Base-by-base conservation (phyloP, 2,797 vertebrate genomes). In the Allobates femoralis region DNA sequence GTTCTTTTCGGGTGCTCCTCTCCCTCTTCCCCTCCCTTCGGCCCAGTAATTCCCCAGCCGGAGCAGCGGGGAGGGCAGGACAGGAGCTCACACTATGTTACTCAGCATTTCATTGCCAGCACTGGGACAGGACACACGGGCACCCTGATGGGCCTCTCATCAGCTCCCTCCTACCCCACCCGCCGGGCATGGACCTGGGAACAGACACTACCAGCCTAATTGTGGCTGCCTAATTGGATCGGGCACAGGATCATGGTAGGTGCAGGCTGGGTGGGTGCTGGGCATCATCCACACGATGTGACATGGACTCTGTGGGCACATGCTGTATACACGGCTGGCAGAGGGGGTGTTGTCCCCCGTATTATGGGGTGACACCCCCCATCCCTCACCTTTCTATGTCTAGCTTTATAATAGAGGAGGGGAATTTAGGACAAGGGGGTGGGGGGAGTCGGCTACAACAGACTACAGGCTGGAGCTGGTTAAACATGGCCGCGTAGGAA, bases 401-500 rank as follows among this genome's bases (percentile, higher is more conserved):
- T 71, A 41, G 74, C 81, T 84, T 46, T 69, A 73, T 55, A 64
- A 26, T 30, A 46, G 66, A 74, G 87, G 83, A 85, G 87, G 87
- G 86, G 78, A 88, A 85, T 88, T 88, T 85, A 85, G 87, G 83
- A 85, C 83, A 85, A 81, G 87, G 85, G 86, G 87, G 87, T 88
- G 87, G 83, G 58, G 60, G 81, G 71, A 74, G 4, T 56, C 76
- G n/a, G 58, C 77, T 85, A 74, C 74, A 64, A 71, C 75, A 83
- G 67, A 74, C 77, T n/a, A 80, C 46, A 87, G 81, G 85, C 23
- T 83, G 89, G 92, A 89, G 81, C 90, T 91, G 93, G 94, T 93
- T 94, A 94, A 96, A 96, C 94, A 96, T 96, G 95, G 96, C 95
- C 95, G 95, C 94, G 90, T 90, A 86, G 81, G 85, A 89, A 92